phyloP scores from a whole-genome alignment of 2,113 vertebrate genomes.

The Aramus guarauna region DNA sequence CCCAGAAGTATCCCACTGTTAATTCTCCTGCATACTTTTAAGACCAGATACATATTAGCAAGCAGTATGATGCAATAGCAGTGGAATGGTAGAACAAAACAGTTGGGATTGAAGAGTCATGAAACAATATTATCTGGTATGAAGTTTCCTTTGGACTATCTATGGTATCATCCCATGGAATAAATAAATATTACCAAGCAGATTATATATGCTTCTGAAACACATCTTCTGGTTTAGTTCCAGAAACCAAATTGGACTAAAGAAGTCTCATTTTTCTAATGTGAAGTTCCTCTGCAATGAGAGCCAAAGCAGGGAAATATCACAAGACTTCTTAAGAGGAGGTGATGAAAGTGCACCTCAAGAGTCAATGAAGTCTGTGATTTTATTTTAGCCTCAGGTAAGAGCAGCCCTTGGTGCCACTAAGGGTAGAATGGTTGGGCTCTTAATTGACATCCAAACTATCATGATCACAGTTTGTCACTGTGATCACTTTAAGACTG shows the following conservation, averaged over 20 bases:
- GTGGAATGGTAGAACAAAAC: background rate
- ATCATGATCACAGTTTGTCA: background rate
- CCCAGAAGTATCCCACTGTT: background rate
- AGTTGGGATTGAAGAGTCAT: background rate
- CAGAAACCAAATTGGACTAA: background rate
- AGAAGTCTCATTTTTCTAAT: background rate
- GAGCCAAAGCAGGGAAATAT: background rate
- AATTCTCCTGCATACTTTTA: background rate
- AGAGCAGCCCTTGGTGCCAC: background rate
- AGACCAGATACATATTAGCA: background rate
- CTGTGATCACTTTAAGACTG: background rate
- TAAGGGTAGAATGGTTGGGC: background rate
- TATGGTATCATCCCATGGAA: background rate
- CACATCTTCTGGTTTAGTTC: background rate
- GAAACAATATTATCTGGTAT: background rate
- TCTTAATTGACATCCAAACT: background rate
- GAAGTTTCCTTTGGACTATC: background rate
- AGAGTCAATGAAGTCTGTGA: background rate
- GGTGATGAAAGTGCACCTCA: background rate
- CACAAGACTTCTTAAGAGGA: background rate
- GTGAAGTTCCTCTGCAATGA: background rate
- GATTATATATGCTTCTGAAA: background rate
- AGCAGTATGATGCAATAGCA: background rate
- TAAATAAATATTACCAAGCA: background rate
- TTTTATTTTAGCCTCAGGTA: background rate